phyloP scores from a whole-genome alignment of 2,113 vertebrate genomes.

The Serilophus lunatus region DNA sequence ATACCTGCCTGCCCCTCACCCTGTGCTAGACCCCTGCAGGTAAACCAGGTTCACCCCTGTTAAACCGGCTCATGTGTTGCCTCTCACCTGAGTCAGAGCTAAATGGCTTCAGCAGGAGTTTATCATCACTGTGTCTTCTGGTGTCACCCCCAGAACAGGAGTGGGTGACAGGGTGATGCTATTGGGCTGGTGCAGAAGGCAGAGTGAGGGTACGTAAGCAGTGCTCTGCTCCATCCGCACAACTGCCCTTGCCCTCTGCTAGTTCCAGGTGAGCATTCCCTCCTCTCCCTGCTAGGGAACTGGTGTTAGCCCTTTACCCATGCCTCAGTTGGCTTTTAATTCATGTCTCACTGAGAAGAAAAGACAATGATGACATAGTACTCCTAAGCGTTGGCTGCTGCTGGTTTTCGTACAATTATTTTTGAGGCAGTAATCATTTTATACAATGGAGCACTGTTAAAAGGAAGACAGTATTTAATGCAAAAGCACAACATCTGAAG shows the following conservation, averaged over 20 bases:
- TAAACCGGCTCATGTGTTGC: neutral
- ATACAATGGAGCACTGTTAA: neutral
- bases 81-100: neutral
- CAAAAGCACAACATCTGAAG: neutral
- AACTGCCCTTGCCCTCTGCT: rapidly evolving
- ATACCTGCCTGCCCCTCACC: neutral
- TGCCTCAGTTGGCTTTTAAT: neutral
- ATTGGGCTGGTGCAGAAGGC: neutral
- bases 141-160: neutral
- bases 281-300: neutral
- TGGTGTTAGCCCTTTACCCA: neutral
- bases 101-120: neutral
- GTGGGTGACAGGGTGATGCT: neutral
- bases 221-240: neutral
- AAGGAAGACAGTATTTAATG: neutral
- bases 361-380: neutral
- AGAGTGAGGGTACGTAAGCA: rapidly evolving
- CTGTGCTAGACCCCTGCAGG: neutral
- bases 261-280: neutral
- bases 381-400: neutral
- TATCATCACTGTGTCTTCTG: rapidly evolving
- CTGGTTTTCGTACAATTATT: neutral
- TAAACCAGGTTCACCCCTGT: too few species aligned
- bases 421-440: neutral
- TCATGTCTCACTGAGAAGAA: neutral